Percentiles rank a stretch among this genome's conserved stretches.
These are phyloP conservation scores for Acanthopagrus latus DNA, from an alignment of 2,797 vertebrate genomes.

Conservation along the genomic window DNA sequence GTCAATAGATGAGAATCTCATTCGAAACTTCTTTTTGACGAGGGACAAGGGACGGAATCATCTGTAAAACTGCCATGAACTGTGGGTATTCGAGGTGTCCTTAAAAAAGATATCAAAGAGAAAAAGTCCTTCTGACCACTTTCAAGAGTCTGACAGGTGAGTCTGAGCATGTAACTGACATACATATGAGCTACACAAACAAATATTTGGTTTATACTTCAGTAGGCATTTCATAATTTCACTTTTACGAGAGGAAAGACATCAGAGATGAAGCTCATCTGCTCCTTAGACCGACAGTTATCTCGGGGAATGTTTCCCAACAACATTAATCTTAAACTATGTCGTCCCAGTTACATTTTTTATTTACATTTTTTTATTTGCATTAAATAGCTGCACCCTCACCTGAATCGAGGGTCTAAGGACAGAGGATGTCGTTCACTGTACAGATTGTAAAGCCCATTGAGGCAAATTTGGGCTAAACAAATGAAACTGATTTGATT, in stretches of 20 bases:
- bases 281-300: slow-evolving; percentile 1
- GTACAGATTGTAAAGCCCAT: too few species aligned
- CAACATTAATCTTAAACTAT: not conserved
- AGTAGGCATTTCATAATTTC: slow-evolving; percentile 1
- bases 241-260: not conserved
- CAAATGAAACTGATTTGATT: too few species aligned
- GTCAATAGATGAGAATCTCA: not conserved
- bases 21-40: not conserved
- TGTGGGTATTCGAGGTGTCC: not conserved
- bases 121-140: slow-evolving; percentile 14
- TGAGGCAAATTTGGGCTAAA: too few species aligned
- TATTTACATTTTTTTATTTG: not conserved
- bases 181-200: slow-evolving; percentile 18
- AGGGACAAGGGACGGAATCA: not conserved
- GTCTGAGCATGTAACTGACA: not conserved
- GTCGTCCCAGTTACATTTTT: too few species aligned
- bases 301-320: not conserved
- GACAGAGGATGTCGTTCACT: too few species aligned
- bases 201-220: not conserved
- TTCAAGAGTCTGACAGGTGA: slow-evolving; percentile 11
- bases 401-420: too few species aligned
- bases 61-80: slow-evolving; percentile 3
- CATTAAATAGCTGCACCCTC: too few species aligned
- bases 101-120: not conserved
- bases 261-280: not conserved